Percentiles rank a stretch among this genome's conserved stretches.
Evolutionary conservation across 2,113 vertebrate genomes (phyloP).

Genomic region (Callospermophilus lateralis): DNA sequence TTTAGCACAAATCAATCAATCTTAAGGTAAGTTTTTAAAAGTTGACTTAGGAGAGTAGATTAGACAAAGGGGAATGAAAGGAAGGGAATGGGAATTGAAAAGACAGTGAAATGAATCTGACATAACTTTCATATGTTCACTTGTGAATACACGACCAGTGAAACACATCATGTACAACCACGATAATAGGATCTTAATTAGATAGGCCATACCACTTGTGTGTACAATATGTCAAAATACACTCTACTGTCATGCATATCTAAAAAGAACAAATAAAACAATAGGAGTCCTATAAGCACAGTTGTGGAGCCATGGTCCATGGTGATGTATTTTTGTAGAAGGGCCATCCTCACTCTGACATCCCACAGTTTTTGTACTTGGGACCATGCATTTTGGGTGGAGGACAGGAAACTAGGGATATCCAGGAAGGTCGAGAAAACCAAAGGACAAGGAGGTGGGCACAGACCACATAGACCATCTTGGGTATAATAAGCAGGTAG

Average conservation of each 20-base stretch:
- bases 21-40: not conserved
- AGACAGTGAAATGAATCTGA: too few species aligned
- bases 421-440: not conserved
- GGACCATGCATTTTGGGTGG: not conserved
- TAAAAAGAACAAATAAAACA: too few species aligned
- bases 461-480: not conserved
- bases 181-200: too few species aligned
- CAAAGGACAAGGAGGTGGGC: not conserved
- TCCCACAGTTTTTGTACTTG: not conserved
- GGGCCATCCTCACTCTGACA: not conserved
- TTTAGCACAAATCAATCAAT: not conserved
- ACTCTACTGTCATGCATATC: too few species aligned
- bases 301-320: not conserved
- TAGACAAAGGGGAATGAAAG: too few species aligned
- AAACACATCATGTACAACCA: too few species aligned
- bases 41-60: not conserved
- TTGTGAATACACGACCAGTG: too few species aligned
- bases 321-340: not conserved
- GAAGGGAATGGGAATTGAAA: too few species aligned
- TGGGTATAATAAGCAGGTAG: not conserved
- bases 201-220: too few species aligned
- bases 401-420: not conserved
- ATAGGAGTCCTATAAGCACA: not conserved
- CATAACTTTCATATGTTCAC: too few species aligned
- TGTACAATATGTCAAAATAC: too few species aligned